Evolutionary conservation across 2,113 vertebrate genomes (phyloP).

Genomic region (Petromus typicus): DNA sequence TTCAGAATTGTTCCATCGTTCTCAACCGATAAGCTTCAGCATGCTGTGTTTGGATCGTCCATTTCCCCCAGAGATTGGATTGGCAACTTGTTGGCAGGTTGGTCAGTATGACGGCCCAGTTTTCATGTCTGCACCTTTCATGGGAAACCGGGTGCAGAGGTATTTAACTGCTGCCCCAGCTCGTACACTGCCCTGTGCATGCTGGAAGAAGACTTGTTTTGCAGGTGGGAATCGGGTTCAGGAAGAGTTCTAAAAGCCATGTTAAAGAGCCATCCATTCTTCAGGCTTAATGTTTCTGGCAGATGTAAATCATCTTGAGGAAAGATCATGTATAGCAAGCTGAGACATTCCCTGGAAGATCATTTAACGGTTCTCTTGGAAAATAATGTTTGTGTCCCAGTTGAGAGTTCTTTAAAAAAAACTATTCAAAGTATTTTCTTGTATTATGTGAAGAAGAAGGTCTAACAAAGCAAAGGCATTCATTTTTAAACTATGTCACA

Average conservation of each 20-base stretch:
- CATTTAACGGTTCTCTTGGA: neutral
- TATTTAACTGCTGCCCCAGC: fast-evolving
- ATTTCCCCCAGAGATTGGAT: neutral
- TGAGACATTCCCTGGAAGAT: neutral
- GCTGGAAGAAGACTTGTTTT: neutral
- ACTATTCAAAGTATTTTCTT: neutral
- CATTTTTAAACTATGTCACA: neutral
- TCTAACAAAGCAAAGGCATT: neutral
- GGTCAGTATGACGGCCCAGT: neutral
- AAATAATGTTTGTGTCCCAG: neutral
- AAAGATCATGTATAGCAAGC: neutral
- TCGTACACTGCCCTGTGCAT: fast-evolving
- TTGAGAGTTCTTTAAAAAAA: neutral
- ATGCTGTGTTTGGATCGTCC: neutral
- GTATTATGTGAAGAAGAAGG: neutral
- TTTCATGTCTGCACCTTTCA: neutral
- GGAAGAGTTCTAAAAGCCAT: neutral
- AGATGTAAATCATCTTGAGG: neutral
- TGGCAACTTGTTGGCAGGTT: neutral
- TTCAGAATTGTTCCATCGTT: neutral
- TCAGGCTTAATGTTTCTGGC: neutral
- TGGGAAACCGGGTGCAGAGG: neutral
- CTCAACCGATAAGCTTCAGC: neutral
- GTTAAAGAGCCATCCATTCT: neutral
- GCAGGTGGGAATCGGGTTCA: neutral